Conservation (phyloP, 64 coral and sea anemone species). For the Actinia tenebrosa region DNA sequence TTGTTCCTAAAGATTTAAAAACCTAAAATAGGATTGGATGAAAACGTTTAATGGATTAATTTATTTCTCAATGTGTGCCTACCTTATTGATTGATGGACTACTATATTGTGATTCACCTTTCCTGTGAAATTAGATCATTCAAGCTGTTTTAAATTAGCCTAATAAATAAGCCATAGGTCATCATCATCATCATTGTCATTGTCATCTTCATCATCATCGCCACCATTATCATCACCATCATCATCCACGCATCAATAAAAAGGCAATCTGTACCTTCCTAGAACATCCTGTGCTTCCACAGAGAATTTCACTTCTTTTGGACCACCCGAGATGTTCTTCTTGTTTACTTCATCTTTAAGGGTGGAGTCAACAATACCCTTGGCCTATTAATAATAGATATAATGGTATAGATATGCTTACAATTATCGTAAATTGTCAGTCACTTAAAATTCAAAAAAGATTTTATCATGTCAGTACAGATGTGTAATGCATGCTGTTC, state of each 20-base stretch:
- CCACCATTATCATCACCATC: background rate
- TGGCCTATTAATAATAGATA: slow-evolving; percentile 3
- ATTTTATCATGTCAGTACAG: too few relatives aligned
- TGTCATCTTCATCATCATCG: too few relatives aligned
- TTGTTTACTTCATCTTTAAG: slow-evolving; percentile 30
- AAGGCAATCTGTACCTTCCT: slow-evolving; percentile 37
- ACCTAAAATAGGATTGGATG: too few relatives aligned
- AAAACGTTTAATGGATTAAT: too few relatives aligned
- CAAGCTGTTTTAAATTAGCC: background rate
- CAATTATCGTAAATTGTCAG: too few relatives aligned
- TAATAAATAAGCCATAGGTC: background rate
- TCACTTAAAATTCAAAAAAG: too few relatives aligned
- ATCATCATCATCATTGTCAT: background rate
- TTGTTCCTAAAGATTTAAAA: too few relatives aligned
- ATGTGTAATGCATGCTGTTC: background rate
- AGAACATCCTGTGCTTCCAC: slow-evolving; percentile 34
- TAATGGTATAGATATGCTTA: background rate
- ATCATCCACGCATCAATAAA: background rate
- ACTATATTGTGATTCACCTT: background rate
- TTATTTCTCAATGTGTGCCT: background rate
- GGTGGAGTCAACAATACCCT: background rate
- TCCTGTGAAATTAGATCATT: background rate
- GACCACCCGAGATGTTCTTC: slow-evolving; percentile 14
- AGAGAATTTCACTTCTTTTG: slow-evolving; percentile 39
- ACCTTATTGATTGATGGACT: slow-evolving; percentile 5